Conservation (phyloP, 2,888 invertebrate species). For the Leucophenga maculata region DNA sequence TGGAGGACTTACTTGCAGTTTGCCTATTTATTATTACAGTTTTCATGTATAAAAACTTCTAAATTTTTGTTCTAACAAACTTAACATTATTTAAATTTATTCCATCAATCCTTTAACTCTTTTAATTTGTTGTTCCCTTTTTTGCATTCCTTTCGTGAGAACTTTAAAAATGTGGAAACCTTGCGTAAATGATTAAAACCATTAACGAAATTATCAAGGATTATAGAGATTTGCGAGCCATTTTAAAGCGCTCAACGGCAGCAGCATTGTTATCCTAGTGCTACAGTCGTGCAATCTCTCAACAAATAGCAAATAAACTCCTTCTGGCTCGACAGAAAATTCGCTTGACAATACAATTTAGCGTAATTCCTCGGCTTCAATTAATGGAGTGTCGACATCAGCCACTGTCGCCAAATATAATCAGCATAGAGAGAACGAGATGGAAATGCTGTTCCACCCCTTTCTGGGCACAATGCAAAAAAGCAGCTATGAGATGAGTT, state of each 20-base stretch:
- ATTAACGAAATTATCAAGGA: constrained; percentile 71
- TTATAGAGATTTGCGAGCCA: constrained; percentile 68
- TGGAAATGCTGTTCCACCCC: constrained; percentile 26
- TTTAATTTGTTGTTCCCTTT: neutral
- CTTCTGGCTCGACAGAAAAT: constrained; percentile 23
- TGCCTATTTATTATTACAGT: no score
- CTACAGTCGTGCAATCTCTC: constrained; percentile 46
- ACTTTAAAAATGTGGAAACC: neutral
- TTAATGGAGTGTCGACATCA: constrained; percentile 64
- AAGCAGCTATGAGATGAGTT: constrained; percentile 41
- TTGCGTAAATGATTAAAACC: constrained; percentile 69
- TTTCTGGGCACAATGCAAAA: constrained; percentile 22
- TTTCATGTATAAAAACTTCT: no score
- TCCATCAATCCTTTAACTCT: neutral
- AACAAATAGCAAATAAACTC: neutral
- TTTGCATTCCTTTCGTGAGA: neutral
- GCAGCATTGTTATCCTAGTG: constrained; percentile 45
- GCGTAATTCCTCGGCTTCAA: constrained; percentile 69
- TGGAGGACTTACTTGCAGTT: no score
- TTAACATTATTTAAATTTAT: neutral
- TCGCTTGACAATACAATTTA: constrained; percentile 69
- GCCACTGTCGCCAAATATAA: no score
- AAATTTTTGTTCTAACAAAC: no score
- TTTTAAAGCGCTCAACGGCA: constrained; percentile 50
- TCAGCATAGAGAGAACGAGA: no score